Evolutionary conservation across 2,113 vertebrate species (phyloP), one percentile per base, ranked within the genome.

Genomic region (Nycticebus coucang): DNA sequence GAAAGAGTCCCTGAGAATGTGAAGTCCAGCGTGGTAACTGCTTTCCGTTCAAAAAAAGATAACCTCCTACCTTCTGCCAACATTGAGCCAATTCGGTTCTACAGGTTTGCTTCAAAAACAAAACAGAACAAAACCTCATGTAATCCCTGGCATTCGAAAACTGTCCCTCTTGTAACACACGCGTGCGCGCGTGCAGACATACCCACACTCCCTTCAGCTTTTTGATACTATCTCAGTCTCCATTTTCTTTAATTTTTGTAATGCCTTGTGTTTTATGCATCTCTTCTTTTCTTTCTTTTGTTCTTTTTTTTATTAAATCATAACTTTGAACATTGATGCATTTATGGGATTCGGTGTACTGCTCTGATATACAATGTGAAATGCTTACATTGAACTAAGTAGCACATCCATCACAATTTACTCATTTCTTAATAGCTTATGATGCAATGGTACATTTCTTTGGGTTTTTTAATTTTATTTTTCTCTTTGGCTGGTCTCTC

Each of bases 61-160:
- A 0, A 94, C 78, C 71, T 91, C 72, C 53, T 24, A 45, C 89
- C 93, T 94, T 93, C 75, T 0, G 0, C 86, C 96, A 93, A 96
- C 87, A 71, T 53, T 69, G 83, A 95, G 78, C 35, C 60, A 97
- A 68, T 97, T 96, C 90, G 74, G 94, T 89, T 93, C 96, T 74
- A 92, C 96, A 95, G 64, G 55, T 97, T 97, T 37, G 59, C 69
- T 97, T 95, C 62, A n/a, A 41, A 57, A 14, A 84, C 37, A 82
- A 82, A 21, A 74, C 66, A 24, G 30, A 78, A 15, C 18, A 74
- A 75, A 88, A 13, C 4, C 80, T 30, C n/a, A 26, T 41, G 53
- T 26, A 60, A 71, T 57, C 45, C 10, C 78, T 82, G 57, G 41
- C 22, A 13, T 94, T 95, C 71, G 19, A 71, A 82, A 92, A 95